phyloP scores from a whole-genome alignment of 2,113 vertebrate species.

The Aphyosemion australe region DNA sequence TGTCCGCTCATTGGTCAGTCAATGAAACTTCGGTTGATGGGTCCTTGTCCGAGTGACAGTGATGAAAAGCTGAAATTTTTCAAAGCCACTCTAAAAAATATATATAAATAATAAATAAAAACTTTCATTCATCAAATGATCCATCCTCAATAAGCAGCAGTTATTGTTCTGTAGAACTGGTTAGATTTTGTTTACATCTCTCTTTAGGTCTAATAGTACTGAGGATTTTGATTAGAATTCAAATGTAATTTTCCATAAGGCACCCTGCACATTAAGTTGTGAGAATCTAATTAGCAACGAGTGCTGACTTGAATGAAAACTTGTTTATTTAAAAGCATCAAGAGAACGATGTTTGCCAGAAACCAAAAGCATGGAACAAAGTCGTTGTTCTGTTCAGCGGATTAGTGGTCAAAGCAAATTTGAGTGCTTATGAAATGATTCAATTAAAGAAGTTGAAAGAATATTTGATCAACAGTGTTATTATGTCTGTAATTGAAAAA shows the following conservation, averaged over 20 bases:
- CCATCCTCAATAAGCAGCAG: no score
- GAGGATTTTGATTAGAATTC: slow-evolving; percentile 47
- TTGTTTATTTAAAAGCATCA: slow-evolving; percentile 58
- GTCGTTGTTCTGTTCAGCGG: slow-evolving; percentile 30
- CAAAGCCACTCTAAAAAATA: no score
- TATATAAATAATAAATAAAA: no score
- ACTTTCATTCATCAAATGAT: no score
- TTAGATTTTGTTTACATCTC: no score
- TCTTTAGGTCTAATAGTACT: slow-evolving; percentile 18
- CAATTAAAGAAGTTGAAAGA: slow-evolving; percentile 29
- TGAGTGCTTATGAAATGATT: slow-evolving; percentile 48
- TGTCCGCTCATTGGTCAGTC: no score
- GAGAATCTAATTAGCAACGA: slow-evolving; percentile 64
- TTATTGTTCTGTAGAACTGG: no score
- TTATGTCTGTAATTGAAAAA: slow-evolving; percentile 12
- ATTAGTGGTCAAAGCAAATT: slow-evolving; percentile 47
- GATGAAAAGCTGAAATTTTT: no score
- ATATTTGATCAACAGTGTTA: slow-evolving; percentile 35
- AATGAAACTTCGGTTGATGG: no score
- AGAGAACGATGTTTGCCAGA: slow-evolving; percentile 57
- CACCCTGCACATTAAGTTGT: slow-evolving; percentile 42
- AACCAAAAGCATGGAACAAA: slow-evolving; percentile 54
- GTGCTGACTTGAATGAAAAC: slow-evolving; percentile 69
- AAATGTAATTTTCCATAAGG: slow-evolving; percentile 51
- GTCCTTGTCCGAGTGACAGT: no score